phyloP scores from a whole-genome alignment of 2,888 invertebrate genomes.

The Nysson spinosus region DNA sequence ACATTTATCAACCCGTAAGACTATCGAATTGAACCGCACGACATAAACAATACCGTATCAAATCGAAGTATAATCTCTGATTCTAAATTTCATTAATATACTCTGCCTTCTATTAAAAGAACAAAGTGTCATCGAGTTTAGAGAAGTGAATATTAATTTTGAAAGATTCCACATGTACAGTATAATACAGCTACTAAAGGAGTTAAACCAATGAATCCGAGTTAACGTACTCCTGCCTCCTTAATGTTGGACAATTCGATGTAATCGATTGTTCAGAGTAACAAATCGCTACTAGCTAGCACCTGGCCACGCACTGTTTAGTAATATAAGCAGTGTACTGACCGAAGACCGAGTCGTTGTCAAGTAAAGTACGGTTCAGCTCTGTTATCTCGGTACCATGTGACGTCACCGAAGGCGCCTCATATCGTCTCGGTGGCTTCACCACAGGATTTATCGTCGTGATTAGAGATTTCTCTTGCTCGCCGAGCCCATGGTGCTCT shows the following conservation, averaged over 20 bases:
- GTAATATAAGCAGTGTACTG: constrained; percentile 77
- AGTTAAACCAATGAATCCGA: constrained; percentile 11
- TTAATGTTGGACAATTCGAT: constrained; percentile 16
- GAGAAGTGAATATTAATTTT: no score
- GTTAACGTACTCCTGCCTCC: constrained; percentile 2
- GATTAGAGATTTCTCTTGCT: constrained; percentile 91
- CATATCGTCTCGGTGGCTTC: constrained; percentile 89
- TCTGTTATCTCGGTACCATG: constrained; percentile 91
- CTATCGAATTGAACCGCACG: constrained; percentile 30
- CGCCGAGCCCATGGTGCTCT: constrained; percentile 87
- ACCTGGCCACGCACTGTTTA: constrained; percentile 65
- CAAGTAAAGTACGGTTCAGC: constrained; percentile 88
- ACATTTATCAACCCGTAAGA: constrained; percentile 37
- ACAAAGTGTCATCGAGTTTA: no score
- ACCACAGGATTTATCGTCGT: constrained; percentile 91
- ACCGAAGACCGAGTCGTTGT: constrained; percentile 89
- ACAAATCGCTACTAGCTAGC: constrained; percentile 52
- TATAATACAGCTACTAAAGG: not conserved
- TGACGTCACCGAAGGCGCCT: constrained; percentile 84
- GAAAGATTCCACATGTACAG: no score
- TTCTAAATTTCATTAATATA: constrained; percentile 20
- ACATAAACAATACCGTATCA: constrained; percentile 22
- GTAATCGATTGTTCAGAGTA: constrained; percentile 22
- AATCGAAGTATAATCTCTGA: constrained; percentile 21
- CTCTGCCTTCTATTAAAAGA: constrained; percentile 17